A percentile compares a stretch with the other conserved stretches of the same genome.
Evolutionary conservation across 2,888 invertebrate genomes (phyloP).

Genomic region (Xestia xanthographa): DNA sequence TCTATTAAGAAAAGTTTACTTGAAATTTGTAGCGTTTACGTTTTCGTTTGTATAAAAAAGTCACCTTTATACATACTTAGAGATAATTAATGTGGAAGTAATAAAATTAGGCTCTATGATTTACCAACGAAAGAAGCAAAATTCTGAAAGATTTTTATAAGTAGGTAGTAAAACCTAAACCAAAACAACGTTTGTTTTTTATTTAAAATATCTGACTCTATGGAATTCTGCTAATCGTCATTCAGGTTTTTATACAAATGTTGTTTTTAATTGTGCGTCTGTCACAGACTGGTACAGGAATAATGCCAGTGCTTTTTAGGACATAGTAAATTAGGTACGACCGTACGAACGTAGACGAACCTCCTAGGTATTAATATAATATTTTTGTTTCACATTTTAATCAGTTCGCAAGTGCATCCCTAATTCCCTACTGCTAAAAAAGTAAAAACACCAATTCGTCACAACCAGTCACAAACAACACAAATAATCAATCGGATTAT

Average conservation of each 20-base stretch:
- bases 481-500: constrained; percentile 3
- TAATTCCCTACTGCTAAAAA: not conserved
- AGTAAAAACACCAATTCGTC: not conserved
- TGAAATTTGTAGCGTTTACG: no score
- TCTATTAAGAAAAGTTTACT: no score
- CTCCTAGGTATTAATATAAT: not conserved
- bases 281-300: not conserved
- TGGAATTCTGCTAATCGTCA: not conserved
- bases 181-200: no score
- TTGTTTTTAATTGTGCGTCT: not conserved
- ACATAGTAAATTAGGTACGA: not conserved
- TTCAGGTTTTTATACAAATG: not conserved
- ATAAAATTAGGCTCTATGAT: no score
- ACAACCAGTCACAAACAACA: not conserved
- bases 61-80: no score
- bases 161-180: no score
- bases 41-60: no score
- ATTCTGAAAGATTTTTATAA: no score
- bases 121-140: no score
- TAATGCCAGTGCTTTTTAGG: not conserved
- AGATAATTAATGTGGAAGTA: no score
- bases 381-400: not conserved
- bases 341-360: not conserved
- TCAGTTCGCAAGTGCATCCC: not conserved
- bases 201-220: not conserved